Conservation (phyloP, 2,113 vertebrate genomes). For the Herpetotheres cachinnans region DNA sequence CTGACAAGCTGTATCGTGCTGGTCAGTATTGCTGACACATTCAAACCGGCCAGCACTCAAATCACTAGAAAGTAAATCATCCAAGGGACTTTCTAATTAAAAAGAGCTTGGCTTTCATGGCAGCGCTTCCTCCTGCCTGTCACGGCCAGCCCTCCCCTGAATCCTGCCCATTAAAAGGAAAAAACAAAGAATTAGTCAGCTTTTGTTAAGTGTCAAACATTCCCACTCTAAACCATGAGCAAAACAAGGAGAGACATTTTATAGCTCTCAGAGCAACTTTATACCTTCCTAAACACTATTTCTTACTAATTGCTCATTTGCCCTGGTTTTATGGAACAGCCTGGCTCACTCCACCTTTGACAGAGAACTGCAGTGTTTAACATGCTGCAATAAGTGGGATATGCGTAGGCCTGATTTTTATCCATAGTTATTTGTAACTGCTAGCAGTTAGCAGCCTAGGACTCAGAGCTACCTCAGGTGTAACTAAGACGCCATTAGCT, state of each 20-base stretch:
- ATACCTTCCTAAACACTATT: conserved; percentile 8
- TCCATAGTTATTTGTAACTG: conserved; percentile 15
- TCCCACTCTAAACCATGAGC: neutral
- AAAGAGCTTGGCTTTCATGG: neutral
- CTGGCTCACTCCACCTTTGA: neutral
- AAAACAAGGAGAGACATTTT: conserved; percentile 19
- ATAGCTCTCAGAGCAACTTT: conserved; percentile 39
- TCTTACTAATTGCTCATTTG: conserved; percentile 26
- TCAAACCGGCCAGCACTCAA: neutral
- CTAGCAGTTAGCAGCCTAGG: neutral
- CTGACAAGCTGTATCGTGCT: neutral
- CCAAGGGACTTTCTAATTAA: conserved; percentile 14
- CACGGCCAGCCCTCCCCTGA: neutral
- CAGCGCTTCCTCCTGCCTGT: neutral
- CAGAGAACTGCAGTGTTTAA: neutral
- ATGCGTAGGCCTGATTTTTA: neutral
- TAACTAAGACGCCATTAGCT: conserved; percentile 26
- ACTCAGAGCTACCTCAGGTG: neutral
- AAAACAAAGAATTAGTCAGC: conserved; percentile 32
- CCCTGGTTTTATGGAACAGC: neutral
- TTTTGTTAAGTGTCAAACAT: conserved; percentile 21
- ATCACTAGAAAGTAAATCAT: conserved; percentile 32
- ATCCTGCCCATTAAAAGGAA: neutral
- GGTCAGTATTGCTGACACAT: conserved; percentile 18
- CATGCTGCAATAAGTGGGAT: neutral